Evolutionary conservation across 1,140 invertebrate species (phyloP).

Genomic region (Leptopilina clavipes): DNA sequence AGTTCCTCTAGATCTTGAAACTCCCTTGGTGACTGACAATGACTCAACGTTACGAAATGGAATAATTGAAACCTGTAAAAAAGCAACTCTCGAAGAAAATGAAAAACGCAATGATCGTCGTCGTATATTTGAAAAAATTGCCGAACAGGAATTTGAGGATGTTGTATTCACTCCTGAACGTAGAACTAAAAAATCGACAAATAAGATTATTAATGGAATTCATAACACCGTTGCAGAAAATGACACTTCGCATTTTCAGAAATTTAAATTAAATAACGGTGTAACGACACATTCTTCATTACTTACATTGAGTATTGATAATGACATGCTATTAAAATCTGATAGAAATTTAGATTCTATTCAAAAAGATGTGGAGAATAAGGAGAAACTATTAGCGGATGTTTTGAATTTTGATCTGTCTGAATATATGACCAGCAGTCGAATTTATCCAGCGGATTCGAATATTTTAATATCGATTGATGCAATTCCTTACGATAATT

Average conservation of each 20-base stretch:
- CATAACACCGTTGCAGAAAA: background rate
- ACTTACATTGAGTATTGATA: conserved; percentile 70
- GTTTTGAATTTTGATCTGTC: conserved; percentile 74
- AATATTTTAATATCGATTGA: conserved; percentile 45
- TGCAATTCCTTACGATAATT: conserved; percentile 52
- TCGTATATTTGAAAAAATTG: conserved; percentile 75
- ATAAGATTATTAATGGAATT: conserved; percentile 36
- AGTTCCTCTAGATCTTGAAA: conserved; percentile 68
- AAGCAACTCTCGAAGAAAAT: conserved; percentile 39
- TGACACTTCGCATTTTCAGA: conserved; percentile 10
- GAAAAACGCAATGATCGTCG: conserved; percentile 55
- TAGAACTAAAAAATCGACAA: conserved; percentile 68
- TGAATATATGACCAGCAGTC: conserved; percentile 66
- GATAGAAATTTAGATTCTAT: conserved; percentile 75
- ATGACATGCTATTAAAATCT: conserved; percentile 64
- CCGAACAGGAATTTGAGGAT: conserved; percentile 76
- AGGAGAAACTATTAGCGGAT: conserved; percentile 75
- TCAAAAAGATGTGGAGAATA: conserved; percentile 75
- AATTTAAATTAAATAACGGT: conserved; percentile 34
- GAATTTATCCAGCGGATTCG: conserved; percentile 46
- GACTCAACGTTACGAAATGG: conserved; percentile 45
- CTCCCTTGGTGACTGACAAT: conserved; percentile 68
- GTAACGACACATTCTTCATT: conserved; percentile 62
- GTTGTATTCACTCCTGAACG: conserved; percentile 75
- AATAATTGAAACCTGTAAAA: conserved; percentile 5